phyloP scores from a whole-genome alignment of 2,888 invertebrate genomes.

The Synergus itoensis region DNA sequence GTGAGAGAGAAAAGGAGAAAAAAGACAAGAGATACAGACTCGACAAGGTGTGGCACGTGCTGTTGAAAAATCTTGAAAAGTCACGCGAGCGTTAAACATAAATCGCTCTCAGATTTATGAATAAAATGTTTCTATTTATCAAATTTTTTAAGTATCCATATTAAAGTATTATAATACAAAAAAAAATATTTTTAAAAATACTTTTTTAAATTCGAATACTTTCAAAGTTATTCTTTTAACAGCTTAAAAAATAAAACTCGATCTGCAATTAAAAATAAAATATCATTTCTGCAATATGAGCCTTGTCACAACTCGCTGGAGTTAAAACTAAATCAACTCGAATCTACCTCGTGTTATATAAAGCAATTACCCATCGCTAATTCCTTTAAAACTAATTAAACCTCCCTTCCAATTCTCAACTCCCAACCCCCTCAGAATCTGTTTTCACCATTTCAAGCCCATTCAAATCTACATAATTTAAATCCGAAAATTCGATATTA shows the following conservation, averaged over 20 bases:
- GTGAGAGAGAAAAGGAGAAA: neutral
- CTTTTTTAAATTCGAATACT: too few relatives aligned
- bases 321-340: neutral
- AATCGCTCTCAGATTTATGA: neutral
- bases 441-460: neutral
- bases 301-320: neutral
- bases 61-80: neutral
- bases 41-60: neutral
- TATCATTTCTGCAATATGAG: neutral
- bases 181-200: too few relatives aligned
- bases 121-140: neutral
- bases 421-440: constrained; percentile 12
- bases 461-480: neutral
- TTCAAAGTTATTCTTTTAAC: too few relatives aligned
- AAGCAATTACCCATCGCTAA: neutral
- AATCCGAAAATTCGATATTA: neutral
- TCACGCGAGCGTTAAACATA: neutral
- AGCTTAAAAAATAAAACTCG: neutral
- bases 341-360: neutral
- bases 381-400: neutral
- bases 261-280: neutral
- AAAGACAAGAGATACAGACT: neutral
- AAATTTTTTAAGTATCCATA: too few relatives aligned
- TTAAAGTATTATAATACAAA: too few relatives aligned
- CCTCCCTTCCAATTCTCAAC: neutral